phyloP scores from a whole-genome alignment of 2,113 vertebrate genomes.

The Andinoacara biseriatus region DNA sequence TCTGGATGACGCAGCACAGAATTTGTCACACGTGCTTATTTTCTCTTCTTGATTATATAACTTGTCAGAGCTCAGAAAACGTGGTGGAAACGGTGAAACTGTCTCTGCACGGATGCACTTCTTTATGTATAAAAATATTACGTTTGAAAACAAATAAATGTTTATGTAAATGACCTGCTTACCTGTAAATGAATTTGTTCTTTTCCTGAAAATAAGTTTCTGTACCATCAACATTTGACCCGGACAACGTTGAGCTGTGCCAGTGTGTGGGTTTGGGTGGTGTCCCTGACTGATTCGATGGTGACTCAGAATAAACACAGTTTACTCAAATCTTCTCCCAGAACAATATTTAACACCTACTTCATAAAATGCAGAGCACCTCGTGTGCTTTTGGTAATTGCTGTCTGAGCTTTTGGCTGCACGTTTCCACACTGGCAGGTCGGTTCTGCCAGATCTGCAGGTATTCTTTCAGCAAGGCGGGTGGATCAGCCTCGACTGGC shows the following conservation, averaged over 20 bases:
- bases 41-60: neutral
- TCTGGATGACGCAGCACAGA: accelerated
- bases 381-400: conserved; percentile 37
- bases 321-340: conserved; percentile 40
- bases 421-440: conserved; percentile 19
- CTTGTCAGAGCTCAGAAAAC: neutral
- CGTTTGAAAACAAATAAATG: neutral
- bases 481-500: conserved; percentile 18
- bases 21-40: neutral
- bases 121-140: neutral
- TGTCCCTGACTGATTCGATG: conserved; percentile 47
- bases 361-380: conserved; percentile 26
- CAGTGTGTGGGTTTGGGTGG: conserved; percentile 46
- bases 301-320: conserved; percentile 55
- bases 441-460: conserved; percentile 37
- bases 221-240: conserved; percentile 3
- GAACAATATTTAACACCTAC: conserved; percentile 37
- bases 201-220: conserved; percentile 28
- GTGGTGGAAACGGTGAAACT: neutral
- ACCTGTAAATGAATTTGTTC: neutral
- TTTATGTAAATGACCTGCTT: neutral
- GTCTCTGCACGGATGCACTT: neutral
- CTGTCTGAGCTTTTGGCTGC: conserved; percentile 63
- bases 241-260: conserved; percentile 44
- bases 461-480: conserved; percentile 23